These are phyloP conservation scores for Coracopsis vasa DNA, from an alignment of 2,113 vertebrate species.

Conservation along the genomic window DNA sequence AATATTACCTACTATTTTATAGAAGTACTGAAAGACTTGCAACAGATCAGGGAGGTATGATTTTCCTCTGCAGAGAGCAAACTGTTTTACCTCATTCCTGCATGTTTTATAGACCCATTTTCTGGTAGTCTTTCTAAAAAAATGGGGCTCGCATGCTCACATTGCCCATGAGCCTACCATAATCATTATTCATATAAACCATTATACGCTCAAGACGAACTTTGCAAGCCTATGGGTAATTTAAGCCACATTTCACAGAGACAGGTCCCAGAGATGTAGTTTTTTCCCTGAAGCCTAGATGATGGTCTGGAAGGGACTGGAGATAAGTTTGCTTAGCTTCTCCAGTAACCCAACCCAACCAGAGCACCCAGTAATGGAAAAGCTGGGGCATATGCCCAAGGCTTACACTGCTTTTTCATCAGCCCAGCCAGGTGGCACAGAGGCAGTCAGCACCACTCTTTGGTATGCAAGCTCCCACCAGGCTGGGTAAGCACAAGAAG, in stretches of 20 bases:
- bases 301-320: not conserved
- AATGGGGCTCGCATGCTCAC: not conserved
- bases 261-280: not conserved
- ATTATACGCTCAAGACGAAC: not conserved
- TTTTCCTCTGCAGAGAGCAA: not conserved
- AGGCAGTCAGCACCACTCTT: not conserved
- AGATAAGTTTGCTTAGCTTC: not conserved
- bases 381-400: not conserved
- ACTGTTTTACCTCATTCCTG: not conserved
- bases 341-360: not conserved
- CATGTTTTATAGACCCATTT: not conserved
- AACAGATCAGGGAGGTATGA: not conserved
- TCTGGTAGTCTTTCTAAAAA: not conserved
- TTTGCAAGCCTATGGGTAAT: not conserved
- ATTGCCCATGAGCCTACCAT: not conserved
- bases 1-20: not conserved
- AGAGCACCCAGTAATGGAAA: not conserved
- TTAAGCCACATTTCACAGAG: not conserved
- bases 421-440: not conserved
- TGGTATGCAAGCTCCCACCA: not conserved
- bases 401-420: not conserved
- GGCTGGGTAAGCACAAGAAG: not conserved
- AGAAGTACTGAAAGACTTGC: not conserved
- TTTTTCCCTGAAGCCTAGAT: not conserved
- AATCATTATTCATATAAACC: slow-evolving; percentile 1